These are phyloP conservation scores for Bos javanicus DNA, from an alignment of 2,113 vertebrate genomes.

Conservation along the genomic window DNA sequence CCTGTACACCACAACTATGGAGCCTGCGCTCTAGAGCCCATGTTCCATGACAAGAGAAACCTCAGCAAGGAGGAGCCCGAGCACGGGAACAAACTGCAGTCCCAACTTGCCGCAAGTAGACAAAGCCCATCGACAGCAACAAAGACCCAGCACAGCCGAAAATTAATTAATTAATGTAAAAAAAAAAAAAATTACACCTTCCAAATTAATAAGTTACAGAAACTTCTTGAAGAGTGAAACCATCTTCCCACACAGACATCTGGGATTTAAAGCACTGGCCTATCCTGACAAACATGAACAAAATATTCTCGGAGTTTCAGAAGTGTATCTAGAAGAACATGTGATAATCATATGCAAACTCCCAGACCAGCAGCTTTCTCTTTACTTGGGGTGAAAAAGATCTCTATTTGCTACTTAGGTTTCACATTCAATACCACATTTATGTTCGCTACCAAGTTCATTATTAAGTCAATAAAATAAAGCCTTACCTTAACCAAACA, in stretches of 20 bases:
- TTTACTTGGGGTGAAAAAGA: not conserved
- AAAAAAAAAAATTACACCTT: not conserved
- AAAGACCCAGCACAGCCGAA: not conserved
- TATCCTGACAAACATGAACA: not conserved
- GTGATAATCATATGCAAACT: not conserved
- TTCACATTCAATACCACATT: not conserved
- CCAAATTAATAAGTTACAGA: not conserved
- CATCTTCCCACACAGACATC: not conserved
- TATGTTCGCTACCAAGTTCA: not conserved
- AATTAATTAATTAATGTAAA: not conserved
- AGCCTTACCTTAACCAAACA: constrained; percentile 86
- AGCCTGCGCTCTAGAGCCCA: not conserved
- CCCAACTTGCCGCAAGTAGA: rapidly evolving
- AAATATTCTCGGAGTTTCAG: not conserved
- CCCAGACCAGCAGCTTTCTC: not conserved
- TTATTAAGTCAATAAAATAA: not conserved
- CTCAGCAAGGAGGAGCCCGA: not conserved
- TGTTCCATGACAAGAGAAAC: not conserved
- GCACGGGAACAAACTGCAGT: not conserved
- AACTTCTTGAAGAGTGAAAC: not conserved
- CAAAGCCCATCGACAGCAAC: not conserved
- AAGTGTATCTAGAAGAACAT: rapidly evolving
- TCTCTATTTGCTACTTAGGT: not conserved
- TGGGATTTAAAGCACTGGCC: not conserved
- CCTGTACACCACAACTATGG: not conserved